Evolutionary conservation across 2,888 invertebrate genomes (phyloP), one percentile per base, ranked within the genome.

Genomic region (Ophion costatus): DNA sequence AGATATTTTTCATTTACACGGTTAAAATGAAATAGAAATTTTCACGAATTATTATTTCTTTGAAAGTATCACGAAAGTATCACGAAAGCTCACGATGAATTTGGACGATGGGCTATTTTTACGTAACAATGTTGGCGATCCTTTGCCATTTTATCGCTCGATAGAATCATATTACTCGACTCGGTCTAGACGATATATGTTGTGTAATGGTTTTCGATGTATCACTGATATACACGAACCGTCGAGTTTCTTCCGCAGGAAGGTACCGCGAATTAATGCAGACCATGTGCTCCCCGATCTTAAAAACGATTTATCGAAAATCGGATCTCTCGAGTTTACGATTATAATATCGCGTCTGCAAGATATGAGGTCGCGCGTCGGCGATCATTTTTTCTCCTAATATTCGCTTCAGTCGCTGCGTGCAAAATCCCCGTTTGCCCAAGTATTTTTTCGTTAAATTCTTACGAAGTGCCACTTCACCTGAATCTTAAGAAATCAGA

Each of bases 301-400:
- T 67, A 67, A 69, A 17, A 14, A 7, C 74, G 82, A 79, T 74
- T 73, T 73, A 82, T 77, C 38, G 78, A 73, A 78, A 63, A 78
- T 45, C 10, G 38, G 10, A 38, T 64, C 45, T 42, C 66, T 59
- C 61, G n/a, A 66, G 64, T 77, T 66, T 77, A 20, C 56, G 24
- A 77, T 73, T 66, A 77, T 7, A 56, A 66, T 76, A 20, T 56
- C 51, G n/a, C 5, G 45, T n/a, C 38, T 11, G 57, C 38, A 10
- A 59, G n/a, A 73, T n/a, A 59, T 73, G 38, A 38, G 22, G 22
- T n/a, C 22, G 59, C 3, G 51, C 4, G n/a, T 56, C 51, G 56
- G 45, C 45, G 7, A 59, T 57, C 14, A 29, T 69, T 78, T 69
- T 17, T 74, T 69, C 20, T 59, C 10, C 24, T 45, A 29, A 45